A percentile compares a stretch with the other conserved stretches of the same genome.
Conservation (phyloP, 2,113 vertebrate species). For the Dasyprocta punctata region DNA sequence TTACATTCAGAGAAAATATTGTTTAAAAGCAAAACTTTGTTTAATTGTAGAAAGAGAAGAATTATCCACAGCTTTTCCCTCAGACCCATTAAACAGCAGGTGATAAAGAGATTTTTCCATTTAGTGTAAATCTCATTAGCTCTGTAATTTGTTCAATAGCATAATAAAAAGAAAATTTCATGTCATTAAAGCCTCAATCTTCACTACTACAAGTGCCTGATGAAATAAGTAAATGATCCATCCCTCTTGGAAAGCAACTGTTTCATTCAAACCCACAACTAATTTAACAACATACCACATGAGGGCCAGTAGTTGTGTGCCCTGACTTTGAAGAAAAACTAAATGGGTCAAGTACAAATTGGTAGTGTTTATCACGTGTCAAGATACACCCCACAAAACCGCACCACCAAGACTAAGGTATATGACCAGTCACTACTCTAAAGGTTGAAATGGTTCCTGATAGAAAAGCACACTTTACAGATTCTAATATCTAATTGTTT, state of each 20-base stretch:
- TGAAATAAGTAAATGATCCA: slow-evolving; percentile 73
- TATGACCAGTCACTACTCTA: background rate
- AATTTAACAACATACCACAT: slow-evolving; percentile 41
- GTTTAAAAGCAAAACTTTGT: slow-evolving; percentile 61
- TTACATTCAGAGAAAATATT: slow-evolving; percentile 68
- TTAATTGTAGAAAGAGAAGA: slow-evolving; percentile 60
- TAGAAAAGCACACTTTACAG: background rate
- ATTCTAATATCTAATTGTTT: background rate
- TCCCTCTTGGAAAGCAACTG: slow-evolving; percentile 61
- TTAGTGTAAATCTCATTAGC: slow-evolving; percentile 74
- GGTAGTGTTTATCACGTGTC: background rate
- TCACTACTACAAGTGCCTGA: slow-evolving; percentile 59
- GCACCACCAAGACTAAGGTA: background rate
- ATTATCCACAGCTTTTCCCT: background rate
- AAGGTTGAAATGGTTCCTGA: background rate
- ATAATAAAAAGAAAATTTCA: slow-evolving; percentile 75
- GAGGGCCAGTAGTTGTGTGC: slow-evolving; percentile 54
- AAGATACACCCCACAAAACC: background rate
- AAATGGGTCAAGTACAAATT: slow-evolving; percentile 35
- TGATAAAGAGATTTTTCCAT: slow-evolving; percentile 36
- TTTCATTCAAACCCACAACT: slow-evolving; percentile 64
- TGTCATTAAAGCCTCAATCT: slow-evolving; percentile 74
- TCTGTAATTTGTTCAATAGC: slow-evolving; percentile 78
- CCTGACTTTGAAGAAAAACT: slow-evolving; percentile 4
- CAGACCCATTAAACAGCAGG: slow-evolving; percentile 64